These are phyloP conservation scores for Marasmarcha lunaedactyla DNA, from an alignment of 2,888 invertebrate genomes.

Conservation along the genomic window DNA sequence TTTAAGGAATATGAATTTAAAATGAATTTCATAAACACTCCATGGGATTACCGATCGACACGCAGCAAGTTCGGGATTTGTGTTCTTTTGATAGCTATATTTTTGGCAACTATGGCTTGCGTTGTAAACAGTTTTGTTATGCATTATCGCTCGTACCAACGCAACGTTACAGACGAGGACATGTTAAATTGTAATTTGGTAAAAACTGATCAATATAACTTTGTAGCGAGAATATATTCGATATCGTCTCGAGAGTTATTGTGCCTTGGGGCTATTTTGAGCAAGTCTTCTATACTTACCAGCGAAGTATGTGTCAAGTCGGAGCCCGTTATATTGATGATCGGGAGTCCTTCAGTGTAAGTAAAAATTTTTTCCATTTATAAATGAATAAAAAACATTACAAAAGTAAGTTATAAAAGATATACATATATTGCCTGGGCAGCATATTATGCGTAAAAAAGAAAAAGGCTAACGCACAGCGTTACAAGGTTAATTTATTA, in stretches of 20 bases:
- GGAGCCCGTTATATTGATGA: slow-evolving; percentile 35
- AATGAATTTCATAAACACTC: slow-evolving; percentile 41
- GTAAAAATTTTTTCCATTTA: no score
- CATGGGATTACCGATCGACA: slow-evolving; percentile 47
- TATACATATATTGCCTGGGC: no score
- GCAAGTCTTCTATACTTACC: slow-evolving; percentile 33
- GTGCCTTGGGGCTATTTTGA: slow-evolving; percentile 47
- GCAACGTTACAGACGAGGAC: slow-evolving; percentile 2
- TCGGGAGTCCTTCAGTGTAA: slow-evolving; percentile 40
- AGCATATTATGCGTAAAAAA: no score
- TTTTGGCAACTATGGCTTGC: slow-evolving; percentile 29
- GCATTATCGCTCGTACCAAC: slow-evolving; percentile 24
- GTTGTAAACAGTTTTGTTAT: slow-evolving; percentile 35
- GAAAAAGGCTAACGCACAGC: no score
- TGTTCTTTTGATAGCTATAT: slow-evolving; percentile 33
- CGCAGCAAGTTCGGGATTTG: slow-evolving; percentile 41
- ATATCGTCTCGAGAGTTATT: slow-evolving; percentile 34
- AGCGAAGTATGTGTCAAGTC: slow-evolving; percentile 40
- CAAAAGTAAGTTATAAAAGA: no score
- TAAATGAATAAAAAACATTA: no score
- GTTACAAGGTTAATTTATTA: no score
- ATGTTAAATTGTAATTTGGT: slow-evolving; percentile 37
- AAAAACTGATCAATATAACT: slow-evolving; percentile 34
- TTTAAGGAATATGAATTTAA: slow-evolving; percentile 28
- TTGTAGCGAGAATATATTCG: slow-evolving; percentile 43